Base-by-base conservation (phyloP, 2,797 vertebrate species). In the Diplodus puntazzo region DNA sequence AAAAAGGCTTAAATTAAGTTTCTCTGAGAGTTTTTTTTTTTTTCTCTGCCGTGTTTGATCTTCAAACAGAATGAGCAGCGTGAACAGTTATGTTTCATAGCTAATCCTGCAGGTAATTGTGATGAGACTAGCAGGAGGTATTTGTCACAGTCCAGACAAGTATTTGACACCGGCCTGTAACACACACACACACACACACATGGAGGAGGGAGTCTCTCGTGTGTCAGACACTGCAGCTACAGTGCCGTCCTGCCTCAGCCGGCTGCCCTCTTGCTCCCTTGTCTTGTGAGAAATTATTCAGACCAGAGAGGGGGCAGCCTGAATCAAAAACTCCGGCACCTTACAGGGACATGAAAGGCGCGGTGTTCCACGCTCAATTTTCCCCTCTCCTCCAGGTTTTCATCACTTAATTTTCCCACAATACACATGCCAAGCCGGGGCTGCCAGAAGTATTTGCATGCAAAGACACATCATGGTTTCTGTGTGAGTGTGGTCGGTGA, bases 111-210 rank as follows among this genome's bases (percentile, higher is more conserved):
- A 90, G 87, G 88, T 91, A 85, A 86, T 86, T 83, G 85, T 85
- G 79, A 78, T 55, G 81, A 87, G 89, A 86, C 86, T 84, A 84
- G 83, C 80, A 84, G 83, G 82, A 91, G 94, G 89, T 72, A 94
- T 95, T 94, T 94, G 89, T 91, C 94, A 93, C 93, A 79, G 87
- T 74, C 87, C 86, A 90, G 92, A 91, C 89, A 94, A 95, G 92
- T 93, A 94, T 95, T 95, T 95, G 92, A 95, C 94, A 90, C 88
- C 49, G 54, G 80, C 68, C 88, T 93, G 94, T 74, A 91, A 94
- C 82, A 82, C 86, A 79, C 34, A 34, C 34, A 34, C 34, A 34
- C 34, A 34, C 30, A 34, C 30, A 34, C 30, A 27, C 27, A 27
- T 3, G 4, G 3, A 27, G 7, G 84, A 81, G 74, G 49, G 63